These are phyloP conservation scores for Aleiodes alternator DNA, from an alignment of 2,888 invertebrate species.

Conservation along the genomic window DNA sequence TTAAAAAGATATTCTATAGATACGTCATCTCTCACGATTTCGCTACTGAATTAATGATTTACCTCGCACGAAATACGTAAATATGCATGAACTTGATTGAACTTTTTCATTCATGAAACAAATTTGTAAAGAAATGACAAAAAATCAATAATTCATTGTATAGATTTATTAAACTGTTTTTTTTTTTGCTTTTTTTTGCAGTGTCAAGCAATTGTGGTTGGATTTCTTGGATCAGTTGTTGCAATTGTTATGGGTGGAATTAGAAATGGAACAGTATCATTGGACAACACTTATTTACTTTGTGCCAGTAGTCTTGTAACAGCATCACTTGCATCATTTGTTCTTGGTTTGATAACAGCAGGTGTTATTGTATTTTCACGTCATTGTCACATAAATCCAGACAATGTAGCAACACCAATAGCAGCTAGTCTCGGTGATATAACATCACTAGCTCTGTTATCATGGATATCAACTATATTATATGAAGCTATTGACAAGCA, in stretches of 20 bases:
- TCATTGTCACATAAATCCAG: slow-evolving; percentile 84
- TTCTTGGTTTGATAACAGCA: slow-evolving; percentile 84
- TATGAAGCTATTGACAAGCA: slow-evolving; percentile 79
- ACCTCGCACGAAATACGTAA: no score
- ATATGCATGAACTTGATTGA: no score
- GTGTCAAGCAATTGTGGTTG: slow-evolving; percentile 85
- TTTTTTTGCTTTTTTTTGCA: slow-evolving; percentile 64
- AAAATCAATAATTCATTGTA: slow-evolving; percentile 1
- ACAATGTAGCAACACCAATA: slow-evolving; percentile 88
- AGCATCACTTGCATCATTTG: slow-evolving; percentile 85
- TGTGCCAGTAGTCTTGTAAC: slow-evolving; percentile 86
- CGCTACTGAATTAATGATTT: no score
- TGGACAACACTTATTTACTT: slow-evolving; percentile 83
- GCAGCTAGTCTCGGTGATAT: slow-evolving; percentile 89
- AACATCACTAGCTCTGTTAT: slow-evolving; percentile 81
- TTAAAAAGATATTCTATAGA: no score
- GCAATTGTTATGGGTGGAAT: slow-evolving; percentile 83
- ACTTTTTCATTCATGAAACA: neutral
- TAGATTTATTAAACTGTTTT: slow-evolving; percentile 26
- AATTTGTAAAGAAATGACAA: slow-evolving; percentile 37
- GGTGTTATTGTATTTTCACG: slow-evolving; percentile 84
- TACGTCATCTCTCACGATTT: no score
- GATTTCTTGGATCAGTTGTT: slow-evolving; percentile 83
- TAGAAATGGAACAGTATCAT: slow-evolving; percentile 80
- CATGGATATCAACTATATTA: slow-evolving; percentile 79